Conservation (phyloP, 2,113 vertebrate species). For the Notarius quadriscutis region DNA sequence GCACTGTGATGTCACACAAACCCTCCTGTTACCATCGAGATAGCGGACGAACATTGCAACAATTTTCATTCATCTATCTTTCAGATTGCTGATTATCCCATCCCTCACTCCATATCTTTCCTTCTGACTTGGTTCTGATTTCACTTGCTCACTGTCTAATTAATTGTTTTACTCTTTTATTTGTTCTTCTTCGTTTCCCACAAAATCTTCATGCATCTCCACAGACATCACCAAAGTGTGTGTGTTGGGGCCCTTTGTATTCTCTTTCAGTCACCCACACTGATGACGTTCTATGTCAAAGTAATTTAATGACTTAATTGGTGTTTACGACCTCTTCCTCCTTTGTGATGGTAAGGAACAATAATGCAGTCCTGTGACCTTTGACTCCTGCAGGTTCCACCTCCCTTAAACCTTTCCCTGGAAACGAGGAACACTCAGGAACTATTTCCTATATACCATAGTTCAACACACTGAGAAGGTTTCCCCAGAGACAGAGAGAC, state of each 20-base stretch:
- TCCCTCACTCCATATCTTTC: neutral
- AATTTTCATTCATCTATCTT: neutral
- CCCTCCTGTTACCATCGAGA: constrained; percentile 37
- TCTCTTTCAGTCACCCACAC: constrained; percentile 19
- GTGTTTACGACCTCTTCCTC: constrained; percentile 39
- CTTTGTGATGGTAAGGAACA: constrained; percentile 39
- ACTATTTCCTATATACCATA: constrained; percentile 56
- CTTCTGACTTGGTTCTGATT: neutral
- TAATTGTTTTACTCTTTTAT: neutral
- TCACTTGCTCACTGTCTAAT: neutral
- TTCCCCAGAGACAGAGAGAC: constrained; percentile 47
- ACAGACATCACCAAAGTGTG: neutral
- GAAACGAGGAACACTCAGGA: constrained; percentile 51
- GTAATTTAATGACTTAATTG: constrained; percentile 23
- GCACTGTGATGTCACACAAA: constrained; percentile 57
- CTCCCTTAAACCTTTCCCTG: constrained; percentile 55
- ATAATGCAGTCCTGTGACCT: constrained; percentile 43
- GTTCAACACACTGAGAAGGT: constrained; percentile 41
- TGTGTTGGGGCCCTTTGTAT: neutral
- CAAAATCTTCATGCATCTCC: neutral
- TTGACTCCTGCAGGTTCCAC: constrained; percentile 47
- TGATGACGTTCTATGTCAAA: constrained; percentile 21
- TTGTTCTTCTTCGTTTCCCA: neutral
- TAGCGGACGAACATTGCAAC: neutral
- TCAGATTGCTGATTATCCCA: neutral